Percentiles rank a stretch among this genome's conserved stretches.
Evolutionary conservation across 2,797 vertebrate genomes (phyloP).

Genomic region (Phalloptychus januarius): DNA sequence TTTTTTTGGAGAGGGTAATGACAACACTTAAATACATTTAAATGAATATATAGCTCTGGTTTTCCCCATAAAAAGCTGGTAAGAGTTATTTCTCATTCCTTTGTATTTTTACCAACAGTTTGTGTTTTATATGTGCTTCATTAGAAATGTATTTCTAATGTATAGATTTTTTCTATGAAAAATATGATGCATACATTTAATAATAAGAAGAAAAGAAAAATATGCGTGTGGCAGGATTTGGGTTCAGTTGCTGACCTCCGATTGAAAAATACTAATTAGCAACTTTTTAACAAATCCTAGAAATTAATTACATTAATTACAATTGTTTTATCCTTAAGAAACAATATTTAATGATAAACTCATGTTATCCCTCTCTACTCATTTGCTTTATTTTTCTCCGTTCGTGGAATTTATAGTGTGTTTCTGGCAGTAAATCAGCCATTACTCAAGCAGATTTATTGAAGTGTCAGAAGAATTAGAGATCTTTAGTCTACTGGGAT

Average conservation of each 20-base stretch:
- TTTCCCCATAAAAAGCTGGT: neutral
- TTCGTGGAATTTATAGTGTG: neutral
- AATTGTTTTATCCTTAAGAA: neutral
- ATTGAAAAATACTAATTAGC: constrained; percentile 6
- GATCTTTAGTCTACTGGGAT: neutral
- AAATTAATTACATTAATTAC: too few species aligned
- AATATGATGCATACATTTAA: constrained; percentile 31
- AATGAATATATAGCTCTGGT: neutral
- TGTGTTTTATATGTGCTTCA: constrained; percentile 14
- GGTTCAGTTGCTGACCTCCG: neutral
- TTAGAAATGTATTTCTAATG: constrained; percentile 19
- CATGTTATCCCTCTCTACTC: neutral
- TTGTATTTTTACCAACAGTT: constrained; percentile 1
- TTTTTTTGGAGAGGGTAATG: neutral
- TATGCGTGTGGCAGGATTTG: neutral
- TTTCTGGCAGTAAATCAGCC: neutral
- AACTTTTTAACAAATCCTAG: neutral
- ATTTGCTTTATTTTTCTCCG: neutral
- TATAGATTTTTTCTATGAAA: constrained; percentile 12
- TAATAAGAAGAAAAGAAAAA: constrained; percentile 9
- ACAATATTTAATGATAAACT: neutral
- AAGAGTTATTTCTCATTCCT: neutral
- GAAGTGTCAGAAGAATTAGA: neutral
- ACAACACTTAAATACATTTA: neutral
- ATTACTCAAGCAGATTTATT: neutral